Evolutionary conservation across 1,140 invertebrate species (phyloP).

Genomic region (Thrips palmi): DNA sequence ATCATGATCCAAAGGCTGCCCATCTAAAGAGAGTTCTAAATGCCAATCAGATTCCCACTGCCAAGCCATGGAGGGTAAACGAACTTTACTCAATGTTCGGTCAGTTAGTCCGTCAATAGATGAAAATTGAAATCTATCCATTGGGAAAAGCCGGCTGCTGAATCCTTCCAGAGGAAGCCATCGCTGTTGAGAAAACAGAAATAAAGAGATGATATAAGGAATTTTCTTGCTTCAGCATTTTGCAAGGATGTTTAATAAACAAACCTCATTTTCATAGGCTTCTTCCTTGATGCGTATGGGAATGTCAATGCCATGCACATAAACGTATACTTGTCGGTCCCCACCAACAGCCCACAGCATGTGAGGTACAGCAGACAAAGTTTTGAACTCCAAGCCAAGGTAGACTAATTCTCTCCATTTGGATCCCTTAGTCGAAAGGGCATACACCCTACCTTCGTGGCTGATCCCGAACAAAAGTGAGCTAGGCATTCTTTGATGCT

Average conservation of each 20-base stretch:
- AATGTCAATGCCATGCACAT: conserved; percentile 71
- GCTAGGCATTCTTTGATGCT: conserved; percentile 56
- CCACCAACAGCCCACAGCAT: conserved; percentile 82
- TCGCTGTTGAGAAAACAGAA: conserved; percentile 30
- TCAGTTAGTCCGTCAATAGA: conserved; percentile 61
- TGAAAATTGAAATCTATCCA: conserved; percentile 70
- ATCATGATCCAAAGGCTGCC: conserved; percentile 70
- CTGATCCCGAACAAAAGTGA: conserved; percentile 67
- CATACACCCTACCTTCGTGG: conserved; percentile 70
- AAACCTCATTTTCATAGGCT: conserved; percentile 78
- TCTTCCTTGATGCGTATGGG: conserved; percentile 78
- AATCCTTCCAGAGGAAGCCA: conserved; percentile 85
- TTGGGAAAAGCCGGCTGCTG: conserved; percentile 57
- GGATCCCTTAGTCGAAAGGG: conserved; percentile 51
- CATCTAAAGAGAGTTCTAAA: conserved; percentile 69
- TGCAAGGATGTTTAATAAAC: too few species aligned
- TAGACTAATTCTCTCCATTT: conserved; percentile 73
- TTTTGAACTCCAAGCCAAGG: conserved; percentile 69
- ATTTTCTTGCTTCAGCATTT: too few species aligned
- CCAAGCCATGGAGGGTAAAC: conserved; percentile 79
- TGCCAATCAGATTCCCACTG: conserved; percentile 89
- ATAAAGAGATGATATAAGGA: conserved; percentile 1
- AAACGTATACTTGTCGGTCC: conserved; percentile 79
- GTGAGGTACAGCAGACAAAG: conserved; percentile 61
- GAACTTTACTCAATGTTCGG: conserved; percentile 56